Evolutionary conservation across 1,140 invertebrate genomes (phyloP).

Genomic region (Temnothorax longispinosus): DNA sequence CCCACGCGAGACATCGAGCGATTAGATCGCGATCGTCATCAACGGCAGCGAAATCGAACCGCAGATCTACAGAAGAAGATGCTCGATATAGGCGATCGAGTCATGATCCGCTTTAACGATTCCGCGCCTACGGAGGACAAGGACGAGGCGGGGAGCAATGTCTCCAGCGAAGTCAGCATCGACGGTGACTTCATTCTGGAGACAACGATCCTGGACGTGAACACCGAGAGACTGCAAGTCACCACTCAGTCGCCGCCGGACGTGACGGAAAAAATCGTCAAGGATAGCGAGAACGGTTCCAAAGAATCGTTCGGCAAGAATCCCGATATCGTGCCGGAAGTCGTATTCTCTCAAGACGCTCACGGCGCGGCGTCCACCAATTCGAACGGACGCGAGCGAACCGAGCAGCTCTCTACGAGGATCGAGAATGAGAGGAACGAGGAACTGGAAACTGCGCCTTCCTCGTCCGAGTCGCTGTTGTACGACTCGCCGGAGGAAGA

Average conservation of each 20-base stretch:
- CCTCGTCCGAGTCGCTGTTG: constrained; percentile 37
- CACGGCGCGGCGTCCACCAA: constrained; percentile 9
- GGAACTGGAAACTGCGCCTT: constrained; percentile 53
- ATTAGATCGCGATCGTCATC: not conserved
- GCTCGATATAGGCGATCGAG: not conserved
- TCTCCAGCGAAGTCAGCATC: constrained; percentile 79
- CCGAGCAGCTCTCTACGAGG: not conserved
- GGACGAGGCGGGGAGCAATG: constrained; percentile 68
- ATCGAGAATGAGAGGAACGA: constrained; percentile 22
- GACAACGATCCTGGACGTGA: constrained; percentile 76
- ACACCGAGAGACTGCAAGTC: constrained; percentile 65
- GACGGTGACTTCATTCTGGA: constrained; percentile 79
- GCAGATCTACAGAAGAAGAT: not conserved
- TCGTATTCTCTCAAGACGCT: constrained; percentile 67
- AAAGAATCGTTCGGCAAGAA: constrained; percentile 60
- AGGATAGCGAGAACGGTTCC: constrained; percentile 32
- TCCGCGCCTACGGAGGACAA: constrained; percentile 48
- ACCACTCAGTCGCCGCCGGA: constrained; percentile 61
- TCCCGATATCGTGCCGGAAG: constrained; percentile 64
- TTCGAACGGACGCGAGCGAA: constrained; percentile 24
- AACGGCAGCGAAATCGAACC: constrained; percentile 5
- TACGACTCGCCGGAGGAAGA: constrained; percentile 44
- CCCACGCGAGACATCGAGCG: constrained; percentile 42
- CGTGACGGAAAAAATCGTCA: constrained; percentile 27
- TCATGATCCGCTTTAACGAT: constrained; percentile 36